Percentiles rank a stretch among this genome's conserved stretches.
These are phyloP conservation scores for Pollenia amentaria DNA, from an alignment of 2,888 invertebrate genomes.

Conservation along the genomic window DNA sequence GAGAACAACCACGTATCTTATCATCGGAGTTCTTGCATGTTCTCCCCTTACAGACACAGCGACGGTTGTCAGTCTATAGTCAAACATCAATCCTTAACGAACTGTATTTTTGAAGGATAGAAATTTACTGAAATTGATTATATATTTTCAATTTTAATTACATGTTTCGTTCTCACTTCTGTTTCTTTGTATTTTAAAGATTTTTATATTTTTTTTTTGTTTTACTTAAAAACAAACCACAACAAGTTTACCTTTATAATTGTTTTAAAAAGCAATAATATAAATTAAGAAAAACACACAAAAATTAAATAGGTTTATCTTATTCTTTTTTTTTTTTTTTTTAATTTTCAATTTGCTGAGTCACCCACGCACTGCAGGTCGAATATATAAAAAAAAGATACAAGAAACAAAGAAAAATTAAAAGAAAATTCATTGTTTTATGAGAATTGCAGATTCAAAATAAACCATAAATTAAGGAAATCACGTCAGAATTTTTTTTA, in stretches of 20 bases:
- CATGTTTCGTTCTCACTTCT: too few species aligned
- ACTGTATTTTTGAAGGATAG: too few species aligned
- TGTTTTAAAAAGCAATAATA: constrained; percentile 5
- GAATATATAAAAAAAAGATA: constrained; percentile 24
- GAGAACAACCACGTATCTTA: too few species aligned
- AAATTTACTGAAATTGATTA: too few species aligned
- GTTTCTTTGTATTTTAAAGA: too few species aligned
- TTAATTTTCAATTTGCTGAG: constrained; percentile 50
- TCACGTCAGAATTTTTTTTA: constrained; percentile 24
- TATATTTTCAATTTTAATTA: too few species aligned
- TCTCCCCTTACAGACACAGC: too few species aligned
- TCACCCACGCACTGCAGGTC: constrained; percentile 66
- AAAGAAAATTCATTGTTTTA: constrained; percentile 37
- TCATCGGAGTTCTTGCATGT: too few species aligned
- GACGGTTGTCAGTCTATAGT: too few species aligned
- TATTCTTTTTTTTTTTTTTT: constrained; percentile 16
- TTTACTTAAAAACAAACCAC: not conserved
- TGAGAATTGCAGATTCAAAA: constrained; percentile 28
- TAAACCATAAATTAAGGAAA: constrained; percentile 65
- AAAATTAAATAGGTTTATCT: constrained; percentile 50
- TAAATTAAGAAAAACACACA: constrained; percentile 40
- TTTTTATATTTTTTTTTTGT: too few species aligned
- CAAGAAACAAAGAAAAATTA: constrained; percentile 35
- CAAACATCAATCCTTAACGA: too few species aligned
- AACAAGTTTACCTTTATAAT: constrained; percentile 29